phyloP scores from a whole-genome alignment of 2,113 vertebrate genomes.

The Myiozetetes cayanensis region DNA sequence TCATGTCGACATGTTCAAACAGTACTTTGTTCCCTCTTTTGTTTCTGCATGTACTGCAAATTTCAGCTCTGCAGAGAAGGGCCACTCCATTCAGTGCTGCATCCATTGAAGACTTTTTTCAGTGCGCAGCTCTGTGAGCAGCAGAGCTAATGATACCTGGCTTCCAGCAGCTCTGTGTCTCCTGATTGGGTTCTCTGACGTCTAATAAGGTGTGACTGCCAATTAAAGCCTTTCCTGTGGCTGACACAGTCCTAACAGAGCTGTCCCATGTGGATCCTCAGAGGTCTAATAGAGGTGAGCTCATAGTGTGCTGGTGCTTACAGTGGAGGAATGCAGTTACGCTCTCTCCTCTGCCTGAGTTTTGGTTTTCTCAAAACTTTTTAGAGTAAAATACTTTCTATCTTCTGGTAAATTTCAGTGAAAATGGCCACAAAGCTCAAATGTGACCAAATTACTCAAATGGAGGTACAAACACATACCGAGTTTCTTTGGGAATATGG shows the following conservation, averaged over 20 bases:
- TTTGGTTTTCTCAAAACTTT: not conserved
- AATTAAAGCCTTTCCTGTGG: constrained; percentile 63
- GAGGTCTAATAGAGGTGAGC: constrained; percentile 44
- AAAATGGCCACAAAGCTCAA: not conserved
- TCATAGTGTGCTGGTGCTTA: accelerated
- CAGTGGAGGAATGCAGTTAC: not conserved
- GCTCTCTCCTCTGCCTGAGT: not conserved
- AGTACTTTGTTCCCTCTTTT: constrained; percentile 52
- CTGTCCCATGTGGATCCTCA: constrained; percentile 37
- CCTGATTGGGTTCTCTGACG: constrained; percentile 39
- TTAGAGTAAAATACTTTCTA: not conserved
- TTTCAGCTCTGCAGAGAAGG: not conserved
- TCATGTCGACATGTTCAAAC: not conserved
- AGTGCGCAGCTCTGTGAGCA: not conserved
- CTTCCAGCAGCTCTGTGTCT: constrained; percentile 50
- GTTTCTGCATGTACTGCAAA: constrained; percentile 36
- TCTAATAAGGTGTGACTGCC: constrained; percentile 59
- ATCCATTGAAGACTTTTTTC: constrained; percentile 21
- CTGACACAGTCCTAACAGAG: not conserved
- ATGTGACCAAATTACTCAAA: not conserved
- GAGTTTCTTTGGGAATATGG: not conserved
- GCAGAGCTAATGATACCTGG: constrained; percentile 48
- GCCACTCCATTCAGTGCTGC: not conserved
- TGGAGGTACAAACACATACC: not conserved
- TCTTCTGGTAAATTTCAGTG: not conserved